phyloP scores from a whole-genome alignment of 2,888 invertebrate species.

The Odontomyia ornata region DNA sequence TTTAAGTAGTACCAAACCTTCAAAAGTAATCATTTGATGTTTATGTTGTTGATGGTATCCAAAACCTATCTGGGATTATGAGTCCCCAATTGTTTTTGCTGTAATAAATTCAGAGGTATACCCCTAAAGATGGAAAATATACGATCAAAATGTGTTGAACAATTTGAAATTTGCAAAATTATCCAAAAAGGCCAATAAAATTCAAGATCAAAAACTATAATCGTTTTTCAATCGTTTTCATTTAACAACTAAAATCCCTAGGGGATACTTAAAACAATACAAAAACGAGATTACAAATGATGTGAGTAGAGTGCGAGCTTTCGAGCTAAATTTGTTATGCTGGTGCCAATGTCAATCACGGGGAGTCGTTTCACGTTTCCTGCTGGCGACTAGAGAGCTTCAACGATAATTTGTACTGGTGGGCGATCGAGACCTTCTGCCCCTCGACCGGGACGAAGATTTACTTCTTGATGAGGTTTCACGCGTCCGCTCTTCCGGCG shows the following conservation, averaged over 20 bases:
- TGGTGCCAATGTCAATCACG: background rate
- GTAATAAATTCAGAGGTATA: too few relatives aligned
- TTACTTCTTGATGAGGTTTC: background rate
- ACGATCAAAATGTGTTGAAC: too few relatives aligned
- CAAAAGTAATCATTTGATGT: too few relatives aligned
- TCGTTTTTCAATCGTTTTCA: background rate
- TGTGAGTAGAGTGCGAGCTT: background rate
- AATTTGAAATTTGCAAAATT: too few relatives aligned
- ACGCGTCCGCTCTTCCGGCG: background rate
- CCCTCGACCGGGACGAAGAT: slow-evolving; percentile 15
- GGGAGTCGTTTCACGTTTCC: background rate
- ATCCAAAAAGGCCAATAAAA: too few relatives aligned
- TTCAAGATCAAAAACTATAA: background rate
- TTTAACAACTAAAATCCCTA: slow-evolving; percentile 19
- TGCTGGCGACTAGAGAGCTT: background rate
- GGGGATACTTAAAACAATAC: slow-evolving; percentile 10
- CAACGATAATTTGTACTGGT: background rate
- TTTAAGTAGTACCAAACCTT: too few relatives aligned
- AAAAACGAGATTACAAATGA: slow-evolving; percentile 13
- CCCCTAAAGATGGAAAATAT: too few relatives aligned
- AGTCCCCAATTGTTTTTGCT: too few relatives aligned
- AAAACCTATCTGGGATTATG: too few relatives aligned
- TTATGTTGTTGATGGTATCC: too few relatives aligned
- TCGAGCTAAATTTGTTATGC: slow-evolving; percentile 18
- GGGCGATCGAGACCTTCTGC: background rate